These are phyloP conservation scores for Andinoacara biseriatus DNA, from an alignment of 2,113 vertebrate species.

Conservation along the genomic window DNA sequence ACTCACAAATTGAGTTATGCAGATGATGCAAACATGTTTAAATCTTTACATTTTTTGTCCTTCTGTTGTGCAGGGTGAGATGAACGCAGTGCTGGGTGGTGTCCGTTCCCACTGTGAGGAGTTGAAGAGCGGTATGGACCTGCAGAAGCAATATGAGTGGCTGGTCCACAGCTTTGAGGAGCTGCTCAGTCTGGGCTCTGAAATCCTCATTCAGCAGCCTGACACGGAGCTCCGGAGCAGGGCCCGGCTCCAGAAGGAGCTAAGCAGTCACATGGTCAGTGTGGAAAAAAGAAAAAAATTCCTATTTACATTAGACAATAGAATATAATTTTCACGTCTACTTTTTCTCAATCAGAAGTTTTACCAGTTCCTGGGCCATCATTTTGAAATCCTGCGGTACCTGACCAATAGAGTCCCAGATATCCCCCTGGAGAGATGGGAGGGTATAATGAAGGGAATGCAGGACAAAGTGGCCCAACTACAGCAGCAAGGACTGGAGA, in stretches of 20 bases:
- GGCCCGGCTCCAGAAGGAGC: slow-evolving; percentile 73
- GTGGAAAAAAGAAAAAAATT: background rate
- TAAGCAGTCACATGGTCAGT: slow-evolving; percentile 84
- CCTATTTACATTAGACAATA: accelerated
- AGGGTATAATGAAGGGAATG: slow-evolving; percentile 70
- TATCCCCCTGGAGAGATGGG: slow-evolving; percentile 67
- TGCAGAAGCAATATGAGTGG: slow-evolving; percentile 74
- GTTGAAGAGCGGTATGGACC: slow-evolving; percentile 70
- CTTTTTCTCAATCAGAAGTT: slow-evolving; percentile 78
- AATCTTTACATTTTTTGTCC: background rate
- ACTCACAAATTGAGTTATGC: background rate
- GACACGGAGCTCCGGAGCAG: slow-evolving; percentile 68
- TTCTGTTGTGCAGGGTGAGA: slow-evolving; percentile 74
- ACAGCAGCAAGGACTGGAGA: slow-evolving; percentile 74
- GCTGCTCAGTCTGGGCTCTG: slow-evolving; percentile 77
- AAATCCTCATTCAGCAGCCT: slow-evolving; percentile 71
- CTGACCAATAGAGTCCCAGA: slow-evolving; percentile 75
- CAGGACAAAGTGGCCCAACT: slow-evolving; percentile 71
- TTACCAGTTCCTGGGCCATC: slow-evolving; percentile 80
- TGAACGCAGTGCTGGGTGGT: slow-evolving; percentile 77
- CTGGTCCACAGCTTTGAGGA: slow-evolving; percentile 79
- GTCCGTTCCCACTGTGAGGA: slow-evolving; percentile 72
- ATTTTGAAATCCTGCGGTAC: slow-evolving; percentile 71
- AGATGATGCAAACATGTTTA: background rate
- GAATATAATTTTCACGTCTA: background rate